Conservation (phyloP, 2,888 invertebrate species). For the Drosophila pseudotakahashii region DNA sequence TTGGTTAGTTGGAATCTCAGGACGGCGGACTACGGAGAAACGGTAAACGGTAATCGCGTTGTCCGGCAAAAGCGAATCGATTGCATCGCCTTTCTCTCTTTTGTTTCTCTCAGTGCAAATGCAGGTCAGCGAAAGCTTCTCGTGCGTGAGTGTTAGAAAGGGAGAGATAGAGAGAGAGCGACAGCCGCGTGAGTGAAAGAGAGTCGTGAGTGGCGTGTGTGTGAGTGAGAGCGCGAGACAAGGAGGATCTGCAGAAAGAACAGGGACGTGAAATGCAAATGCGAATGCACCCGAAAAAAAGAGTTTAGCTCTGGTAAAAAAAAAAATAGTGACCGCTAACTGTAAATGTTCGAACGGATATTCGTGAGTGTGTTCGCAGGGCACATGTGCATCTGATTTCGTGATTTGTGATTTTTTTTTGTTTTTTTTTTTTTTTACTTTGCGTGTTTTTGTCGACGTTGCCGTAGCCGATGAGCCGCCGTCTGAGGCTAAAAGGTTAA, state of each 20-base stretch:
- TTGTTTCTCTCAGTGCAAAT: constrained; percentile 32
- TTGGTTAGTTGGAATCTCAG: constrained; percentile 47
- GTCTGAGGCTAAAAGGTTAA: constrained; percentile 82
- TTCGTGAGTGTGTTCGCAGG: constrained; percentile 13
- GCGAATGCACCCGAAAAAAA: constrained; percentile 9
- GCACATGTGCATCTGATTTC: constrained; percentile 34
- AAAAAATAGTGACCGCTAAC: constrained; percentile 5
- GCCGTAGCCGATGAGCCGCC: constrained; percentile 69
- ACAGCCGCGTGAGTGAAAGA: background rate
- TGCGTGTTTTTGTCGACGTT: constrained; percentile 49
- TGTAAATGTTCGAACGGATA: constrained; percentile 15
- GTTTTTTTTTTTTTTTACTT: constrained; percentile 44
- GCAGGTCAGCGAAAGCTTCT: constrained; percentile 4
- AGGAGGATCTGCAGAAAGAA: background rate
- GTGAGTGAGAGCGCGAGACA: constrained; percentile 11
- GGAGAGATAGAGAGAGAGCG: constrained; percentile 2
- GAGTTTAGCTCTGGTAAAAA: constrained; percentile 17
- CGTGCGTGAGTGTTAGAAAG: background rate
- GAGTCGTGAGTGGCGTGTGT: background rate
- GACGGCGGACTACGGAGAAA: constrained; percentile 30
- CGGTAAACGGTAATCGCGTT: constrained; percentile 15
- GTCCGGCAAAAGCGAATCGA: constrained; percentile 12
- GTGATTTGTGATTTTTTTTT: constrained; percentile 49
- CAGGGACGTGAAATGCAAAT: constrained; percentile 18
- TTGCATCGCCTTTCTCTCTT: background rate